Conservation (phyloP, 2,797 vertebrate species). For the Sphenopsis melanotis region DNA sequence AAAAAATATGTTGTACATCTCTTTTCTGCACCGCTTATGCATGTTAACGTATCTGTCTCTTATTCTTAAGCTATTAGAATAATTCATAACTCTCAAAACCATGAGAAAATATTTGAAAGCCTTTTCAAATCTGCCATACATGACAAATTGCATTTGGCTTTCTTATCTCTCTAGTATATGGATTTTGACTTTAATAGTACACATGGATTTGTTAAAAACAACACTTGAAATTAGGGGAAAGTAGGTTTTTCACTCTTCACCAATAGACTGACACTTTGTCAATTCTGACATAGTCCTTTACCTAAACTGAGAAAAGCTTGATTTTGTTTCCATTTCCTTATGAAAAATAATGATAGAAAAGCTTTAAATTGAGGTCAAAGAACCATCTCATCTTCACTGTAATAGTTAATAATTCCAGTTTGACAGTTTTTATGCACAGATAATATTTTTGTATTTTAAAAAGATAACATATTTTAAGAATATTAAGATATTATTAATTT, state of each 20-base stretch:
- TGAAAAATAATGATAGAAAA: background rate
- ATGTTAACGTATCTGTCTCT: background rate
- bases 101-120: background rate
- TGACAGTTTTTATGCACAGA: background rate
- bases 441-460: background rate
- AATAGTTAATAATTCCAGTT: background rate
- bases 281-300: background rate
- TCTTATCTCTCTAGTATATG: background rate
- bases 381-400: background rate
- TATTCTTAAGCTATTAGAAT: background rate
- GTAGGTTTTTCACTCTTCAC: background rate
- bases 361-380: background rate
- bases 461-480: background rate
- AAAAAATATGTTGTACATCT: background rate
- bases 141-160: fast-evolving
- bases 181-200: background rate
- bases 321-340: background rate
- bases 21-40: background rate
- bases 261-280: background rate
- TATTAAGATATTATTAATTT: background rate
- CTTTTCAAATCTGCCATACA: background rate
- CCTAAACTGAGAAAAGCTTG: background rate
- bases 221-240: background rate
- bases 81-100: background rate
- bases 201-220: background rate